These are phyloP conservation scores for Rhynchophorus ferrugineus DNA, from an alignment of 1,140 invertebrate genomes.

Conservation along the genomic window DNA sequence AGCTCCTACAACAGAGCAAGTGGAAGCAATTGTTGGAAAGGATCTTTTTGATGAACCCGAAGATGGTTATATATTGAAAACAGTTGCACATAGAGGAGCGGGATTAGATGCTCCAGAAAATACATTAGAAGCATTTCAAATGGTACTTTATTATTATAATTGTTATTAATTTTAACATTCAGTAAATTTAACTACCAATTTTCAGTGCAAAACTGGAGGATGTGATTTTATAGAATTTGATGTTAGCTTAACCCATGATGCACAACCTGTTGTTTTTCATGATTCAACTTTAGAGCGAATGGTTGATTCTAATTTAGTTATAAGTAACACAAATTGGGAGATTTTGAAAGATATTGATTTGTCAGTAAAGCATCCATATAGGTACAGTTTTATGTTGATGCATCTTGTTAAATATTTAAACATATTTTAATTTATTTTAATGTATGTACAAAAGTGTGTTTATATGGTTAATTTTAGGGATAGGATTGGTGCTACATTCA, in stretches of 20 bases:
- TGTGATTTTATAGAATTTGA: constrained; percentile 71
- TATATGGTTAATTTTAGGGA: constrained; percentile 19
- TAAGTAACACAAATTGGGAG: constrained; percentile 55
- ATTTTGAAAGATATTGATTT: constrained; percentile 55
- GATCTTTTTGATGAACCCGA: constrained; percentile 36
- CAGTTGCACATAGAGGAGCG: constrained; percentile 61
- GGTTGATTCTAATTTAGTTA: constrained; percentile 47
- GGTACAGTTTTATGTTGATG: constrained; percentile 38
- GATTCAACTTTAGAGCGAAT: constrained; percentile 63
- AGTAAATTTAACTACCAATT: constrained; percentile 21
- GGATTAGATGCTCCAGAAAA: constrained; percentile 68
- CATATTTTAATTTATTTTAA: not conserved
- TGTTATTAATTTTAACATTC: not conserved
- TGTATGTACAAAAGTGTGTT: not conserved
- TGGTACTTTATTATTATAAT: constrained; percentile 43
- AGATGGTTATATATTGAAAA: constrained; percentile 42
- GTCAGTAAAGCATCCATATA: constrained; percentile 56
- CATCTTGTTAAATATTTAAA: constrained; percentile 3
- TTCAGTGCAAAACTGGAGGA: constrained; percentile 56
- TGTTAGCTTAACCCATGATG: constrained; percentile 62
- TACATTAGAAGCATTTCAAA: constrained; percentile 58
- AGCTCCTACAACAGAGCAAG: constrained; percentile 32
- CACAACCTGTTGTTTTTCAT: constrained; percentile 65
- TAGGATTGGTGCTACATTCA: constrained; percentile 39
- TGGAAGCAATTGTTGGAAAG: constrained; percentile 43